Percentiles rank a stretch among this genome's conserved stretches.
phyloP scores from a whole-genome alignment of 2,113 vertebrate species.

The Fulica atra region DNA sequence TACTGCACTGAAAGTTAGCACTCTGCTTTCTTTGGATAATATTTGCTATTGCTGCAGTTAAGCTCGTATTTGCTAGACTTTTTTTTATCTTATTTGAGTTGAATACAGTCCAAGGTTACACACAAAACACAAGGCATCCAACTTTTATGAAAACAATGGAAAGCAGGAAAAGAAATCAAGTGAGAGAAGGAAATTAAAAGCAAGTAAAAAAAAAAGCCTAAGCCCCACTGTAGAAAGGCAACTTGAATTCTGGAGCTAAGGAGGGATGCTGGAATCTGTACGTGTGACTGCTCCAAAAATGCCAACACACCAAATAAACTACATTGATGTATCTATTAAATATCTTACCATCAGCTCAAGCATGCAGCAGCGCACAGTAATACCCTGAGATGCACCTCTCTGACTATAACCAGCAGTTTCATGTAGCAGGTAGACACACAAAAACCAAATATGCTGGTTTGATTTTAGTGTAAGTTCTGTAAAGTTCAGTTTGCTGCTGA shows the following conservation, averaged over 20 bases:
- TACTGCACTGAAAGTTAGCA: background rate
- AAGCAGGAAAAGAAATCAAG: background rate
- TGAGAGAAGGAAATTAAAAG: slow-evolving; percentile 7
- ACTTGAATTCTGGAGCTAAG: background rate
- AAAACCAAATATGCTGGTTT: background rate
- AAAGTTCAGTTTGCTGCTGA: background rate
- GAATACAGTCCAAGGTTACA: background rate
- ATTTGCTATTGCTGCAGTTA: background rate
- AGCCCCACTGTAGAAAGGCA: background rate
- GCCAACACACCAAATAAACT: background rate
- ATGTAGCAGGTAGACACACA: background rate
- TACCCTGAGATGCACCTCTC: background rate
- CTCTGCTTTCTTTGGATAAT: background rate
- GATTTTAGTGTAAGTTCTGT: background rate
- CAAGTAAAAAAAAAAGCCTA: background rate
- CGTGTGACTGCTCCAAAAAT: background rate
- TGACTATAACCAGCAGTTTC: background rate
- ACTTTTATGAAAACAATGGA: background rate
- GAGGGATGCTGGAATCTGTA: background rate
- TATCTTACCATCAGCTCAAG: background rate
- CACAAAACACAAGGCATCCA: background rate
- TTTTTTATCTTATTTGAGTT: slow-evolving; percentile 12
- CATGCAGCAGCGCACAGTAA: background rate
- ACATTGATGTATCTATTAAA: background rate
- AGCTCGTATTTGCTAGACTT: background rate